Percentiles rank a stretch among this genome's conserved stretches.
phyloP scores from a whole-genome alignment of 2,113 vertebrate genomes.

The Mormyrus iriodes region DNA sequence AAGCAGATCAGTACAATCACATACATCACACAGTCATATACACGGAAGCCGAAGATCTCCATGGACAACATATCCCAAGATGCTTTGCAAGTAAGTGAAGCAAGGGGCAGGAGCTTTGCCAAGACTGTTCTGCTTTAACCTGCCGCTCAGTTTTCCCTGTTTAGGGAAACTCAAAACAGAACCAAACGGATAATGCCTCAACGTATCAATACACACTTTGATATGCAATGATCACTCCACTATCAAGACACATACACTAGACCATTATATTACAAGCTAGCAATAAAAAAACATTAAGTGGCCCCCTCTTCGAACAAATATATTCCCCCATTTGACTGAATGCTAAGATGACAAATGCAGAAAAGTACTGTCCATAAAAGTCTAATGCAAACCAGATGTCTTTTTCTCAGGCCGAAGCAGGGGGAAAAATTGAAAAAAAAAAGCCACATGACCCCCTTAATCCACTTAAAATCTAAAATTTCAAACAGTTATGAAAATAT shows the following conservation, averaged over 20 bases:
- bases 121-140: neutral
- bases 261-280: slow-evolving; percentile 27
- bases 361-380: slow-evolving; percentile 40
- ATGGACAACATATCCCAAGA: slow-evolving; percentile 7
- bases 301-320: slow-evolving; percentile 18
- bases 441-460: slow-evolving; percentile 47
- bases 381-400: slow-evolving; percentile 55
- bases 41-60: neutral
- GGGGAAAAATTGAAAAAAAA: slow-evolving; percentile 25
- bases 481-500: slow-evolving; percentile 61
- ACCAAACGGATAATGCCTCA: slow-evolving; percentile 28
- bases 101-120: neutral
- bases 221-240: slow-evolving; percentile 40
- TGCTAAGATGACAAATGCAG: slow-evolving; percentile 46
- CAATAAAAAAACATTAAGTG: slow-evolving; percentile 19
- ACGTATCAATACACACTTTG: slow-evolving; percentile 41
- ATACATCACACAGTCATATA: neutral
- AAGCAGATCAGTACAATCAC: neutral
- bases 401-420: slow-evolving; percentile 17
- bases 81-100: neutral
- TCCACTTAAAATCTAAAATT: slow-evolving; percentile 57
- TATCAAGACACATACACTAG: slow-evolving; percentile 38
- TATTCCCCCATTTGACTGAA: slow-evolving; percentile 15
- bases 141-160: neutral
- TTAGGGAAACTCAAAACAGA: neutral